phyloP scores from a whole-genome alignment of 2,113 vertebrate genomes.

The Columba janthina region DNA sequence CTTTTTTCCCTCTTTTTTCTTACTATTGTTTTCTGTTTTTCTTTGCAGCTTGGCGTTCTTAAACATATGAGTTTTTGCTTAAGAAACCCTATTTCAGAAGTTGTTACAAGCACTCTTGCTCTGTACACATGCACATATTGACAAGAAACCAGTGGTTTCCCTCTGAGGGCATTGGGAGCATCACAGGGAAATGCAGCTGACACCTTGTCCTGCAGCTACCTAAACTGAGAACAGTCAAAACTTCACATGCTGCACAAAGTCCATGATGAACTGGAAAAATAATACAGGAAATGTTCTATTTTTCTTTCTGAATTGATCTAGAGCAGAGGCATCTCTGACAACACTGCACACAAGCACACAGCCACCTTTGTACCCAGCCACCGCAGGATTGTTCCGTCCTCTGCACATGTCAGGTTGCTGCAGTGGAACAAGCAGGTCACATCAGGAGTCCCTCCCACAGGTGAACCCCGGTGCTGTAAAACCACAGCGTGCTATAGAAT shows the following conservation, averaged over 20 bases:
- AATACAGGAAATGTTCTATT: not conserved
- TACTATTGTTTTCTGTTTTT: not conserved
- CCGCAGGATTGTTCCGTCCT: not conserved
- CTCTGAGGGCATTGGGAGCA: not conserved
- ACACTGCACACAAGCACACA: not conserved
- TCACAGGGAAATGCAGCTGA: not conserved
- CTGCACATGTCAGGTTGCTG: not conserved
- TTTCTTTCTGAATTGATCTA: not conserved
- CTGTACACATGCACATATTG: accelerated
- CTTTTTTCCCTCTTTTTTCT: not conserved
- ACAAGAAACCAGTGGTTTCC: not conserved
- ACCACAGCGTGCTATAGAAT: not conserved
- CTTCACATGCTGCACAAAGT: not conserved
- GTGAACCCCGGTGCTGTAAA: not conserved
- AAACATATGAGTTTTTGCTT: not conserved
- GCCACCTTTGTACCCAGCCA: not conserved
- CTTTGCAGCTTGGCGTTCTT: not conserved
- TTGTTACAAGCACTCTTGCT: not conserved
- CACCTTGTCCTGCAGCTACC: not conserved
- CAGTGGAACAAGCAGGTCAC: not conserved
- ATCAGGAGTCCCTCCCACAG: not conserved
- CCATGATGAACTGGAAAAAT: not conserved
- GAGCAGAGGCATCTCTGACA: not conserved
- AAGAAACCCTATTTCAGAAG: not conserved
- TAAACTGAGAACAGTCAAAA: not conserved